phyloP scores from a whole-genome alignment of 2,797 vertebrate species.

The Mareca strepera region DNA sequence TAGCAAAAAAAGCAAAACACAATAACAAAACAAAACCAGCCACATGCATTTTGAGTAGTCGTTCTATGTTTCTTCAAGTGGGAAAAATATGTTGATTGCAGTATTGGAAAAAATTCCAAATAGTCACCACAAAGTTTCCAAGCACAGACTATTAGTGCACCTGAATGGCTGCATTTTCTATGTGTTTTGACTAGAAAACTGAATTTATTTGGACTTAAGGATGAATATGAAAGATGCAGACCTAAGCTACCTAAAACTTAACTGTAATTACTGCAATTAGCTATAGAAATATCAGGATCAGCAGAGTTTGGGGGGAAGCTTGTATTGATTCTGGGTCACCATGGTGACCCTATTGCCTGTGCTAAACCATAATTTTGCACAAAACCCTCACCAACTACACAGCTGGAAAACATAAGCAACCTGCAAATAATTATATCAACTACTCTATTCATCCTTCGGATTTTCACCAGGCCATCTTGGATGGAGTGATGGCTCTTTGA shows the following conservation, averaged over 20 bases:
- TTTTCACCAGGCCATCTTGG: neutral
- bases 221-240: neutral
- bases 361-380: neutral
- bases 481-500: neutral
- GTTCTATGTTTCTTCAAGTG: too few species aligned
- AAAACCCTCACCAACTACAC: neutral
- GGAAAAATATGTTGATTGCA: neutral
- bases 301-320: neutral
- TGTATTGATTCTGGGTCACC: neutral
- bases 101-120: neutral
- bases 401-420: neutral
- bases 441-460: neutral
- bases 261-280: neutral
- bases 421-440: neutral
- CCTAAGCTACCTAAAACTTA: neutral
- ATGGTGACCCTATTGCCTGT: neutral
- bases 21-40: neutral
- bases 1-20: neutral
- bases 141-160: neutral
- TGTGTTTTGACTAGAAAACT: neutral
- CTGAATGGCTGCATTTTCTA: too few species aligned
- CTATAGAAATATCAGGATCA: neutral
- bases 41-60: neutral
- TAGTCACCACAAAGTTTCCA: neutral
- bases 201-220: neutral